Conservation (phyloP, 2,888 invertebrate species). For the Agrenia bidenticulata region DNA sequence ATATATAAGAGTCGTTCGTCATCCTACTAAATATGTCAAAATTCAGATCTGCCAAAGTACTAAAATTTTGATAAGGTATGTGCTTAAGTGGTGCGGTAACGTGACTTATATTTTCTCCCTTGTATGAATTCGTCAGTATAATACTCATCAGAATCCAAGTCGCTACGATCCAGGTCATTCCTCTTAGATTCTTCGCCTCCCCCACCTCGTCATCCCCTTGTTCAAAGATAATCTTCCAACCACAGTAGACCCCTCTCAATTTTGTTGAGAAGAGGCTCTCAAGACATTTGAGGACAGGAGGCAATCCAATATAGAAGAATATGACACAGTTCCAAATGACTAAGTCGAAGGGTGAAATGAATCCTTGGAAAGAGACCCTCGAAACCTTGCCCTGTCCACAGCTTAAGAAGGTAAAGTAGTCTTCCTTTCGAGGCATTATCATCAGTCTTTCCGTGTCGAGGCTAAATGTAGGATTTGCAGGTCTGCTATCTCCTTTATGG, state of each 20-base stretch:
- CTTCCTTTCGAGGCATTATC: neutral
- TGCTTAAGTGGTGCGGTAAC: neutral
- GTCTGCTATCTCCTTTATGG: neutral
- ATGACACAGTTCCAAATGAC: neutral
- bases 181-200: neutral
- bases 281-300: neutral
- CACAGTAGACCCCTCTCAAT: neutral
- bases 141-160: neutral
- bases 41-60: neutral
- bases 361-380: neutral
- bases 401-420: neutral
- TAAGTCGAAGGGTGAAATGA: neutral
- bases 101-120: conserved; percentile 2
- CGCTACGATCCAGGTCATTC: neutral
- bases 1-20: neutral
- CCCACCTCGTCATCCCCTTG: neutral
- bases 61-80: neutral
- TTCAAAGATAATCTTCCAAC: neutral
- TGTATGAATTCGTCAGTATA: conserved; percentile 3
- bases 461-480: neutral
- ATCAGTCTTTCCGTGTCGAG: neutral
- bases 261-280: neutral
- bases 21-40: neutral
- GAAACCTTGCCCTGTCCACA: neutral
- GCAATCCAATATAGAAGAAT: neutral